Base-by-base conservation (phyloP, 2,888 invertebrate genomes). In the Abrostola tripartita region DNA sequence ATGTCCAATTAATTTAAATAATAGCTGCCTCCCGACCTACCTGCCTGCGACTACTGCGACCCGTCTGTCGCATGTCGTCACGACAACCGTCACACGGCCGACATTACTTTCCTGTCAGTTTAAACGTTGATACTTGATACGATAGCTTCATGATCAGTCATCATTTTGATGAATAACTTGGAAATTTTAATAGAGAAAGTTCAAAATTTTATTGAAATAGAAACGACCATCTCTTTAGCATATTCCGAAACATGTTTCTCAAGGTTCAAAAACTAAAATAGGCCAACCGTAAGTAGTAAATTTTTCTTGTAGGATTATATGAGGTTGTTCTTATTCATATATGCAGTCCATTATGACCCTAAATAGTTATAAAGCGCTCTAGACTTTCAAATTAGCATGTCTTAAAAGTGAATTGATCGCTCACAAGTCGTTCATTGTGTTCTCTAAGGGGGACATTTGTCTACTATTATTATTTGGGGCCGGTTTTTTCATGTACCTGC, bases 1-100 rank as follows among this genome's bases (percentile, higher is more conserved):
- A 91, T 89, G 90, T 91, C 91, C 92, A 93, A 93, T 93, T 92
- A 92, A 93, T 92, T 93, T 93, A 92, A 93, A 93, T 93, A 92
- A 93, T 92, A 90, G 92, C 91, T 83, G 86, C 89, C 88, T 88
- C 85, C 85, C 88, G 86, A 87, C 89, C 90, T 92, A 91, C 92
- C 91, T 92, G 91, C 89, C 89, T 92, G 90, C 82, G 85, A 83
- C 83, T 83, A 82, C 83, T 81, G 77, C 83, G 84, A 84, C 84
- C 85, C 83, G 85, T 85, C 81, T 79, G 78, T 80, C 83, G 85
- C 85, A 82, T 80, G 77, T 80, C 67, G 53, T 71, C 67, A 71
- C 74, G 65, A 69, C 72, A 71, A 70, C 66, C 57, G 65, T 60
- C 59, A 66, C 66, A 65, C 64, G 61, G 44, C 68, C 53, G 55